Base-by-base conservation (phyloP, 2,113 vertebrate genomes). In the Nothoprocta perdicaria region DNA sequence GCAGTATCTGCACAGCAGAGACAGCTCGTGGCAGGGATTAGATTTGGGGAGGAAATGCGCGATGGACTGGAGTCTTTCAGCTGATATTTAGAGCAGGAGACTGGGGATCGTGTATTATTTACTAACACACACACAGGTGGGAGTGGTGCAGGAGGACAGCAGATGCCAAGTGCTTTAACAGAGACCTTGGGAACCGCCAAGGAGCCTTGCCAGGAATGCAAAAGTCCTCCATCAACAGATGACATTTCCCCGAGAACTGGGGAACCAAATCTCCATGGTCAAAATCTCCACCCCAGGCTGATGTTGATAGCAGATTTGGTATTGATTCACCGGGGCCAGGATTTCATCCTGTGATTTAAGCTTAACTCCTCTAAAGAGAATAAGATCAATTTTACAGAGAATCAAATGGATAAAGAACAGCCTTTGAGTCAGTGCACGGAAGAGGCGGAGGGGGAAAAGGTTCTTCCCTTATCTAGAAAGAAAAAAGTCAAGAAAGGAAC, bases 311-410 rank as follows among this genome's bases (percentile, higher is more conserved):
- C 65, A 96, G 73, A 87, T 93, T 92, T 91, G 69, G 80, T 92
- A 95, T 91, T 87, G 92, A 96, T 94, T 95, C 95, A 92, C 83
- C 72, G 40, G 80, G 88, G 80, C 90, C 92, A 71, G 85, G 84
- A 93, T 95, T 94, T 95, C 82, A 93, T 92, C 84, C 87, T 89
- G 76, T 91, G 92, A 96, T 89, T 96, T 96, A 95, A 96, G 94
- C 69, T 85, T 94, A 96, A 95, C 94, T 95, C 91, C 84, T 96
- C 94, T 91, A 95, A 95, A 96, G 95, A 96, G 95, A 94, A 80
- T 96, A 96, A 94, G 94, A 94, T 93, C 92, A 96, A 95, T 96
- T 94, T 96, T 92, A 84, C 84, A 80, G 89, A 87, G 87, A 94
- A 95, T 96, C 95, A 95, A 95, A 92, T 80, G 92, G 92, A 92